Evolutionary conservation across 2,888 invertebrate species (phyloP).

Genomic region (Oligia fasciuncula): DNA sequence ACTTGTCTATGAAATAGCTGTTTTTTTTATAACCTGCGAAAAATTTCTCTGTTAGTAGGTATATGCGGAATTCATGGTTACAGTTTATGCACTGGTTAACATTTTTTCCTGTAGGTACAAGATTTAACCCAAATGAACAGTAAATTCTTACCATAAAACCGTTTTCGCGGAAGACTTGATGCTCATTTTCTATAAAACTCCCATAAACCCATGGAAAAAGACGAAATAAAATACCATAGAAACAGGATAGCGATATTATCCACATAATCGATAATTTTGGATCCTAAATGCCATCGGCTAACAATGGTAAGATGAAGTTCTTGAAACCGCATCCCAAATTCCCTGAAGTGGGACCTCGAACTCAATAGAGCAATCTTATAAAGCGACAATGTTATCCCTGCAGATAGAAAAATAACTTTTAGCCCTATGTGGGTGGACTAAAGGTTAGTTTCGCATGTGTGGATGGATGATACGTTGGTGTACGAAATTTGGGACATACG

Average conservation of each 20-base stretch:
- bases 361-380: slow-evolving; percentile 71
- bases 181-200: neutral
- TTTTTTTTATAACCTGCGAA: too few species aligned
- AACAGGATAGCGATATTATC: slow-evolving; percentile 2
- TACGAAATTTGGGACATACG: slow-evolving; percentile 56
- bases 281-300: slow-evolving; percentile 53
- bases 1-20: too few species aligned
- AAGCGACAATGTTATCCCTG: slow-evolving; percentile 61
- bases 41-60: too few species aligned
- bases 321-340: slow-evolving; percentile 69
- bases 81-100: too few species aligned
- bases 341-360: slow-evolving; percentile 72
- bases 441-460: slow-evolving; percentile 43
- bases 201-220: slow-evolving; percentile 5
- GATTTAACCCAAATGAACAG: neutral
- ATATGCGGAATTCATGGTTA: too few species aligned
- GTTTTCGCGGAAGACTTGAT: slow-evolving; percentile 10
- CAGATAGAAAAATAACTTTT: slow-evolving; percentile 3
- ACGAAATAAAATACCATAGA: slow-evolving; percentile 12
- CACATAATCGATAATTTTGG: slow-evolving; percentile 37
- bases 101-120: too few species aligned
- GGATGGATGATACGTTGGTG: slow-evolving; percentile 15
- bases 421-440: slow-evolving; percentile 15
- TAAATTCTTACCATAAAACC: slow-evolving; percentile 22
- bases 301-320: slow-evolving; percentile 67